Evolutionary conservation across 2,888 invertebrate genomes (phyloP), one percentile per base, ranked within the genome.

Genomic region (Amblyteles armatorius): DNA sequence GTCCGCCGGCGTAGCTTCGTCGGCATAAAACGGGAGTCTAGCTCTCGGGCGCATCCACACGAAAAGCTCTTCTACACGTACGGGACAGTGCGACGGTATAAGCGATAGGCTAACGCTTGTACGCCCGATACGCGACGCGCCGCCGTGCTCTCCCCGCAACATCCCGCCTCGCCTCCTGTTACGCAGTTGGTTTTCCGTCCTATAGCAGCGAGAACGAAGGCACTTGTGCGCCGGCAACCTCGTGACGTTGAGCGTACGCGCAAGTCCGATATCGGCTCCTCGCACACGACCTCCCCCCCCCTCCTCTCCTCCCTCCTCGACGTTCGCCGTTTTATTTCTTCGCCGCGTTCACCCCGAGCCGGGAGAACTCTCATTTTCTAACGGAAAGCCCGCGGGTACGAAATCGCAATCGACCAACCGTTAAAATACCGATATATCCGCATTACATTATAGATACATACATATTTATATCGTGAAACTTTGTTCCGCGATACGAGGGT

Each of bases 221-320:
- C 76, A 77, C 76, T 77, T 77, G 67, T 77, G 76, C 76, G 76
- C 76, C 76, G 76, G 67, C 52, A 67, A 67, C 65, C 52, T 67
- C 76, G 76, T 77, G 76, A 77, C 76, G 76, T 67, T 77, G n/a
- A 36, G 67, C 65, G 22, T 77, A 65, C 76, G 76, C 76, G 76
- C 76, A 77, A 67, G 65, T 52, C 65, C 76, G 52, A 33, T 40
- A 67, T 72, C 65, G 19, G 52, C 3, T 55, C 69, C 44, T 60
- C 44, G 48, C 60, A 33, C 60, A 44, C 60, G 13, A 22, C 57
- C 57, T 26, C 57, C 13, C 26, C 13, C 57, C 60, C 33, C 26
- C 2, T n/a, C n/a, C 19, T n/a, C 52, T 22, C 29, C 29, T 13
- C 11, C 33, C 29, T 29, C 29, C 29, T 29, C 29, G 29, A 29